Conservation (phyloP, 1,140 invertebrate species). For the Babylonia areolata region DNA sequence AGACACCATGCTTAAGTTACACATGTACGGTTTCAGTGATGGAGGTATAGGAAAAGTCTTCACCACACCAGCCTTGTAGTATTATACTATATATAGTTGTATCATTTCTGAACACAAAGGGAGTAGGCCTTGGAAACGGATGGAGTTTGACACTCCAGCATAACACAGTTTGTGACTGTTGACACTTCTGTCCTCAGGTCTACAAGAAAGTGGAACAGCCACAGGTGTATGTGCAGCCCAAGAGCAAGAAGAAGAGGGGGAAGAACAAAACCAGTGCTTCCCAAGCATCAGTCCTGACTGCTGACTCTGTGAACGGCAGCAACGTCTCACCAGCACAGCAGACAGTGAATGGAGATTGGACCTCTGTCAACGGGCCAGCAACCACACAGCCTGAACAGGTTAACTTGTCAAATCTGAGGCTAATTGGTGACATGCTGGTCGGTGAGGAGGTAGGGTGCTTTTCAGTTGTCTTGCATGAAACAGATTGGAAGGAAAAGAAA, state of each 20-base stretch:
- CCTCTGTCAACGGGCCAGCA: background rate
- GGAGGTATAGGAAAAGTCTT: too few species aligned
- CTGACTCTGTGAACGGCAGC: background rate
- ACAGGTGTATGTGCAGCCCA: conserved; percentile 12
- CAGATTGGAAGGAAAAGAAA: too few species aligned
- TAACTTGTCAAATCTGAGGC: background rate
- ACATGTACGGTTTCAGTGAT: too few species aligned
- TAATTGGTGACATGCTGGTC: background rate
- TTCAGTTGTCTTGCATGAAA: too few species aligned
- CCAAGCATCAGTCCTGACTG: background rate
- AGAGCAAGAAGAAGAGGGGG: conserved; percentile 33
- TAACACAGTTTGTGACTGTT: too few species aligned
- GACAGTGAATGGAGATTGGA: background rate
- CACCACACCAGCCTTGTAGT: too few species aligned
- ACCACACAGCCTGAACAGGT: background rate
- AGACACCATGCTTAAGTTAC: too few species aligned
- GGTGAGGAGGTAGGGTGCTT: background rate
- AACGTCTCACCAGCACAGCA: background rate
- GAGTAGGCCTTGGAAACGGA: too few species aligned
- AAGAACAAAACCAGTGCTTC: background rate
- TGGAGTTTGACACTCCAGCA: too few species aligned
- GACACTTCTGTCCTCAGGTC: background rate
- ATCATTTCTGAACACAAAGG: too few species aligned
- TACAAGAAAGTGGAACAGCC: conserved; percentile 20
- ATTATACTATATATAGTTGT: too few species aligned